Evolutionary conservation across 2,797 vertebrate genomes (phyloP), one percentile per base, ranked within the genome.

Genomic region (Leptatherina wallacei): DNA sequence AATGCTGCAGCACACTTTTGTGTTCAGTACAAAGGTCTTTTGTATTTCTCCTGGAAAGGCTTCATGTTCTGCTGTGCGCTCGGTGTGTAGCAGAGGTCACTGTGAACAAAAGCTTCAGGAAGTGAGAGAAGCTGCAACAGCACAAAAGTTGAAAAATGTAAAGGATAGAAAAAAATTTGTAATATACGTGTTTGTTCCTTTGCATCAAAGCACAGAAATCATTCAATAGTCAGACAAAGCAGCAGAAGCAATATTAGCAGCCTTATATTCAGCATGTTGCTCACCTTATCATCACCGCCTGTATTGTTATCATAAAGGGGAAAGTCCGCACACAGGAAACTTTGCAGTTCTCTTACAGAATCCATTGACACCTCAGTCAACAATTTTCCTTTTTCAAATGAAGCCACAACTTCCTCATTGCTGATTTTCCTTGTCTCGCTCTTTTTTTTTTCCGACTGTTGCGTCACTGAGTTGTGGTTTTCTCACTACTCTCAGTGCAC

Each of bases 361-460:
- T 89, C 81, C 86, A 85, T 64, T 87, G 73, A 84, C 68, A 88
- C 80, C 83, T 85, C 80, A 85, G 77, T 84, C 75, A 79, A 90
- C 77, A 85, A 55, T 86, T 91, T 91, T 90, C 86, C 75, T 88
- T 82, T 91, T 89, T 89, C 78, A 90, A 88, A 91, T 75, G 63
- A 91, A 89, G 88, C 90, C 81, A 71, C 91, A 85, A 93, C 93
- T 95, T 95, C 95, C 94, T 95, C 92, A 90, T 94, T 86, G 89
- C 88, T 92, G 84, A 88, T 90, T 94, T 94, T 94, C 94, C 94
- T 93, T 90, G 79, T 93, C 91, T 93, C 81, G 78, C 52, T 85
- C 36, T 77, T 42, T 74, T 71, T 88, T 68, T 83, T 89, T 80
- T 86, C 85, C 91, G 83, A 90, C 44, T 14, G 85, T 83, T 81